Conservation (phyloP, 2,888 invertebrate genomes). For the Archips crataeganus region DNA sequence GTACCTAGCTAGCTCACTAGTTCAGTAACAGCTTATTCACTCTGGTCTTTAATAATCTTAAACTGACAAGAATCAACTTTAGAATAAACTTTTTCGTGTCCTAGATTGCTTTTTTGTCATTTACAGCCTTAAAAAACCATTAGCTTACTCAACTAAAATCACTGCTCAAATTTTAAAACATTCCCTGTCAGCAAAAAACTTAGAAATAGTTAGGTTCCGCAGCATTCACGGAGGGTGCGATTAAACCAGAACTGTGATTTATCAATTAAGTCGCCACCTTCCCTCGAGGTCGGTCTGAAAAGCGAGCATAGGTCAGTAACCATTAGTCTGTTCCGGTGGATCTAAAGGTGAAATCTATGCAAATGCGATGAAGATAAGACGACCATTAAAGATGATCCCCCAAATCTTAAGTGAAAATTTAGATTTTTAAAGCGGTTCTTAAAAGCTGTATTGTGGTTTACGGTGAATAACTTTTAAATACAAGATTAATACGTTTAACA, state of each 20-base stretch:
- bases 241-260: slow-evolving; percentile 37
- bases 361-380: slow-evolving; percentile 28
- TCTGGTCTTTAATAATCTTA: no score
- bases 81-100: no score
- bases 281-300: slow-evolving; percentile 29
- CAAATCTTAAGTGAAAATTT: slow-evolving; percentile 23
- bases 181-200: background rate
- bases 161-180: background rate
- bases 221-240: slow-evolving; percentile 24
- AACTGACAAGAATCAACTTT: no score
- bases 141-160: background rate
- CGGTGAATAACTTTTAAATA: background rate
- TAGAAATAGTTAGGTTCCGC: slow-evolving; percentile 6
- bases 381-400: slow-evolving; percentile 25
- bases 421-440: background rate
- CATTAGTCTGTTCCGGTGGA: slow-evolving; percentile 26
- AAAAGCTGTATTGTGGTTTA: background rate
- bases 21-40: no score
- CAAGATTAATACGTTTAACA: background rate
- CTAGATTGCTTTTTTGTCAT: background rate
- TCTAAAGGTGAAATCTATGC: slow-evolving; percentile 37
- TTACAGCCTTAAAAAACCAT: background rate
- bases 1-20: no score
- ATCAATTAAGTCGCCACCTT: slow-evolving; percentile 37
- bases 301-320: slow-evolving; percentile 32